These are phyloP conservation scores for Scomber scombrus DNA, from an alignment of 2,113 vertebrate species.

Conservation along the genomic window DNA sequence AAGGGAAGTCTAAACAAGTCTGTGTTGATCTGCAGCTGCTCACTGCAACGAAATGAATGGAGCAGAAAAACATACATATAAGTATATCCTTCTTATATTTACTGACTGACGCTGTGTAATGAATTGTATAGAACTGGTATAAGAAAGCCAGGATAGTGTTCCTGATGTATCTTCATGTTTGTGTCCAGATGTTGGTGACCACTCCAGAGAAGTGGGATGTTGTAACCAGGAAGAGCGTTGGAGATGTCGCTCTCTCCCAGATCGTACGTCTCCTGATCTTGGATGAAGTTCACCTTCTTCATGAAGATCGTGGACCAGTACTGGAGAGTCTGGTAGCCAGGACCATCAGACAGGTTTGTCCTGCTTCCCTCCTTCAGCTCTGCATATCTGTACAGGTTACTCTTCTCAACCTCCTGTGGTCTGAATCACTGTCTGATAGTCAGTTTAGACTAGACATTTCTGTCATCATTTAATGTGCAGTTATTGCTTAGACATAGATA, in stretches of 20 bases:
- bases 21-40: too few species aligned
- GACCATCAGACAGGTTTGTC: constrained; percentile 94
- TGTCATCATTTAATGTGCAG: too few species aligned
- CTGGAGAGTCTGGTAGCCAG: constrained; percentile 98
- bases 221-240: constrained; percentile 98
- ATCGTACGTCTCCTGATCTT: constrained; percentile 95
- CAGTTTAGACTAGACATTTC: too few species aligned
- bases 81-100: not conserved
- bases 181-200: constrained; percentile 94
- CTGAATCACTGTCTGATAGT: not conserved
- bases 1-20: too few species aligned
- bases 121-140: not conserved
- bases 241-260: constrained; percentile 95
- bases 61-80: not conserved
- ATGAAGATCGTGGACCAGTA: constrained; percentile 97
- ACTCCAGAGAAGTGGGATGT: constrained; percentile 99
- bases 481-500: too few species aligned
- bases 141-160: not conserved
- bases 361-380: not conserved
- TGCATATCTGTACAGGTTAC: not conserved
- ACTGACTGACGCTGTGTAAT: not conserved
- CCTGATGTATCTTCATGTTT: not conserved
- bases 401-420: not conserved
- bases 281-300: constrained; percentile 97
- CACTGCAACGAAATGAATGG: not conserved